These are phyloP conservation scores for Aethina tumida DNA, from an alignment of 1,140 invertebrate species.

Conservation along the genomic window DNA sequence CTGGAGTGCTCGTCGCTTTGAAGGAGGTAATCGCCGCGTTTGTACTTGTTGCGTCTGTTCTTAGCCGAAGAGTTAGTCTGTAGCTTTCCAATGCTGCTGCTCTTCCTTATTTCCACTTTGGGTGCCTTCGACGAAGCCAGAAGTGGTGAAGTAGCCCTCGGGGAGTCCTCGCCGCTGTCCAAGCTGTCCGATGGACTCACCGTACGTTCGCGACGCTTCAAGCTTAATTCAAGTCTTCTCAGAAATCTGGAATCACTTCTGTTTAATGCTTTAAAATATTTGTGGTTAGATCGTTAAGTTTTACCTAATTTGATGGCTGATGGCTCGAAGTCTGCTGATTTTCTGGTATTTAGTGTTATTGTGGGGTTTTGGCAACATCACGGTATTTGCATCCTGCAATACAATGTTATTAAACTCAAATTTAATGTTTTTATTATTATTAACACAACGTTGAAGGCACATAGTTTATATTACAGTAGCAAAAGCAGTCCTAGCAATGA, in stretches of 20 bases:
- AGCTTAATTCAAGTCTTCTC: constrained; percentile 47
- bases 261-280: neutral
- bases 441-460: too few species aligned
- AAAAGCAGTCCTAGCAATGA: too few species aligned
- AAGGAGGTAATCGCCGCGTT: constrained; percentile 24
- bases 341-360: constrained; percentile 42
- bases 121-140: constrained; percentile 33
- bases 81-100: constrained; percentile 39
- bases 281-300: neutral
- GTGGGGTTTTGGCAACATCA: constrained; percentile 40
- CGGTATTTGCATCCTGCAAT: constrained; percentile 39
- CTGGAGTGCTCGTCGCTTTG: constrained; percentile 26
- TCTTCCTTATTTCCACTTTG: constrained; percentile 36
- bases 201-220: constrained; percentile 46
- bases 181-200: constrained; percentile 42
- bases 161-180: constrained; percentile 47
- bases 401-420: too few species aligned
- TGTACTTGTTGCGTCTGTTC: constrained; percentile 21
- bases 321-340: constrained; percentile 51
- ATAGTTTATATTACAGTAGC: too few species aligned
- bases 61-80: constrained; percentile 20
- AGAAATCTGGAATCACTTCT: constrained; percentile 38
- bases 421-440: too few species aligned
- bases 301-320: constrained; percentile 58
- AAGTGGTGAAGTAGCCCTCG: constrained; percentile 45